Evolutionary conservation across 2,797 vertebrate species (phyloP).

Genomic region (Crypturellus tataupa): DNA sequence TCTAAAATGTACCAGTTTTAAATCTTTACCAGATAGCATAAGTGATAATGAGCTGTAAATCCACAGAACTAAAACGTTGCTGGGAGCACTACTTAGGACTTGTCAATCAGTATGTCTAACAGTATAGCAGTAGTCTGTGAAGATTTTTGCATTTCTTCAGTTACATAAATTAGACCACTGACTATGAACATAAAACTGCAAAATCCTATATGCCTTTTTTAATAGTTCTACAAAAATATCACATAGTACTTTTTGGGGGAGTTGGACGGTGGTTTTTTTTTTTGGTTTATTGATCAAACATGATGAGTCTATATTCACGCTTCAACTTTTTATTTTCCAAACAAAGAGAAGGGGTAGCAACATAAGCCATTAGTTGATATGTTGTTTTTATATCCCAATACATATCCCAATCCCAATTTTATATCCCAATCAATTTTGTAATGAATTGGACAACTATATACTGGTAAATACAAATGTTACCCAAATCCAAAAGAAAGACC

Average conservation of each 20-base stretch:
- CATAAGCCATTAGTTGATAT: neutral
- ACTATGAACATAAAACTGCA: neutral
- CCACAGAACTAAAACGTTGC: conserved; percentile 63
- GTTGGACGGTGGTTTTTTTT: neutral
- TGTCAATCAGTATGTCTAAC: conserved; percentile 52
- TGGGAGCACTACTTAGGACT: conserved; percentile 64
- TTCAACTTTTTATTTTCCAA: neutral
- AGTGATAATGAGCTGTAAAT: conserved; percentile 63
- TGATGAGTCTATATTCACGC: neutral
- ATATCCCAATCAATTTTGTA: neutral
- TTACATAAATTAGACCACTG: neutral
- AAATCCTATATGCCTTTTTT: neutral
- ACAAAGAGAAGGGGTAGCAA: neutral
- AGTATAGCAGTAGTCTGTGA: conserved; percentile 27
- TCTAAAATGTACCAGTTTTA: conserved; percentile 32
- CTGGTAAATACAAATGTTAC: neutral
- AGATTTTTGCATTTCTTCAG: neutral
- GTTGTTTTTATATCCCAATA: neutral
- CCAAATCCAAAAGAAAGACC: neutral
- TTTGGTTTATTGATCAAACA: neutral
- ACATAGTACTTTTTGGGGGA: neutral
- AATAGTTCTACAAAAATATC: neutral
- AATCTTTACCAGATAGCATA: conserved; percentile 51
- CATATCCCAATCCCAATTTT: too few relatives aligned
- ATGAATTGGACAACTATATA: neutral